A percentile compares a stretch with the other conserved stretches of the same genome.
phyloP scores from a whole-genome alignment of 2,113 vertebrate species.

The Actenoides lindsayi region DNA sequence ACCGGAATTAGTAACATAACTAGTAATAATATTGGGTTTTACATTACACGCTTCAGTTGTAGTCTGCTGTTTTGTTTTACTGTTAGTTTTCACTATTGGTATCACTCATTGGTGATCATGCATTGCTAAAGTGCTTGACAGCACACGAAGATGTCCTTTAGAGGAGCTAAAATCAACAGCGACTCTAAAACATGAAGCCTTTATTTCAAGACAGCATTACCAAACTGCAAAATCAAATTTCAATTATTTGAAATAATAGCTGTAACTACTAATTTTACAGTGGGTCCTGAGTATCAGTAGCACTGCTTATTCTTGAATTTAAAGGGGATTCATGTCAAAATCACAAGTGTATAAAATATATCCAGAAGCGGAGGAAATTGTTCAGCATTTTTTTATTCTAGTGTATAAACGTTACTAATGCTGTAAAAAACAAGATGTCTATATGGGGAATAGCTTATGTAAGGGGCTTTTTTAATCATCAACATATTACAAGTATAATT shows the following conservation, averaged over 20 bases:
- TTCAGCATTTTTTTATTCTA: neutral
- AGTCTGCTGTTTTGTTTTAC: neutral
- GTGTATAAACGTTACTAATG: neutral
- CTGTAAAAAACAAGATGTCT: neutral
- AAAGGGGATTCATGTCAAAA: neutral
- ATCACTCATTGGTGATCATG: neutral
- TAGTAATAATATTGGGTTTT: neutral
- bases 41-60: neutral
- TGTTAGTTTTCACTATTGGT: neutral
- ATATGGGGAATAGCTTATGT: neutral
- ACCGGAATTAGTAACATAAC: neutral
- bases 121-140: neutral
- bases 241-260: neutral
- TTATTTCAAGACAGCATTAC: neutral
- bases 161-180: neutral
- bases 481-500: neutral
- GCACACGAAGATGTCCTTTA: neutral
- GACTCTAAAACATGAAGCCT: neutral
- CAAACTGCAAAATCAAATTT: neutral
- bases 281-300: neutral
- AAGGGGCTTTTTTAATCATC: neutral
- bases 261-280: neutral
- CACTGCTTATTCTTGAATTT: neutral
- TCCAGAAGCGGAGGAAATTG: neutral
- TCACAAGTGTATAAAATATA: neutral